Evolutionary conservation across 2,888 invertebrate genomes (phyloP), one percentile per base, ranked within the genome.

Genomic region (Sinhomidia bicolor): DNA sequence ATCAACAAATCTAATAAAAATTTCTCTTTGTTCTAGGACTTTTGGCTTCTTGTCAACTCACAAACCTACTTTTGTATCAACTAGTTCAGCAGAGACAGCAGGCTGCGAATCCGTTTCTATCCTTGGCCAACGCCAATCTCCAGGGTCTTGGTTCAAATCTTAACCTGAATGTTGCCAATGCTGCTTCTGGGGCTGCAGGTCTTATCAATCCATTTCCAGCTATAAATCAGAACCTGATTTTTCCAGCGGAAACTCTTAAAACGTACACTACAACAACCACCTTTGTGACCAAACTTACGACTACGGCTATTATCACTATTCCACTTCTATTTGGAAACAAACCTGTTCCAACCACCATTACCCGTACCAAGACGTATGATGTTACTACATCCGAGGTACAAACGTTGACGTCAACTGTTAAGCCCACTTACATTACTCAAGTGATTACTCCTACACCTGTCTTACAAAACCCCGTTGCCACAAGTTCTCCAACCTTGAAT

Each of bases 11-110:
- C n/a, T 60, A 60, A 60, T 60, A 60, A 9, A 60, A 60, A 68
- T 68, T 5, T 7, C 60, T 60, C 6, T 68, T 29, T 17, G n/a
- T 88, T 89, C 5, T 85, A 92, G 92, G 91, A 83, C 86, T 92
- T 23, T 90, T 92, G 47, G 91, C 92, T 23, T 91, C 91, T n/a
- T 92, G 92, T 88, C 92, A 92, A 76, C 85, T 92, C 65, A 92
- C 92, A 23, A 92, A 92, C 65, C 83, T 92, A 41, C 89, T 92
- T 17, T 90, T 92, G n/a, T 92, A 92, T 85, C 92, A 92, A 89
- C 62, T 92, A 12, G 82, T 92, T 17, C 91, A 91, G 62, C 92
- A 92, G 86, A 81, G 90, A 12, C 84, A 86, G 36, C 89, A 86
- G 80, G 76, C 71, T n/a, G 88, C 76, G 71, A 89, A 83, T 20